These are phyloP conservation scores for Linepithema humile DNA, from an alignment of 1,140 invertebrate genomes.

Conservation along the genomic window DNA sequence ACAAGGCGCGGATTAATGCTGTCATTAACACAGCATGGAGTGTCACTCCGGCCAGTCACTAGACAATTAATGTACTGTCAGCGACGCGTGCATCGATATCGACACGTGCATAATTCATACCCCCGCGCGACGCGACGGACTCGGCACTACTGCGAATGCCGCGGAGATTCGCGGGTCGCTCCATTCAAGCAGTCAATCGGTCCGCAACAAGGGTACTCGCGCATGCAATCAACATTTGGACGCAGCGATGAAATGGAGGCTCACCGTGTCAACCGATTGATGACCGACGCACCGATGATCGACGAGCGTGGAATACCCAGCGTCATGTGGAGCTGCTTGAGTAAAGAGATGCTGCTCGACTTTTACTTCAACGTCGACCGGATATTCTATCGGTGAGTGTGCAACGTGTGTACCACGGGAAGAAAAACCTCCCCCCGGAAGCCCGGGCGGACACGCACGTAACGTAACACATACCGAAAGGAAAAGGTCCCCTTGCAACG, in stretches of 20 bases:
- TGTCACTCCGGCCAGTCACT: no score
- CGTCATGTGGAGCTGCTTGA: slow-evolving; percentile 61
- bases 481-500: no score
- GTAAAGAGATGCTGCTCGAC: slow-evolving; percentile 61
- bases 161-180: no score
- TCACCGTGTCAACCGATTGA: not conserved
- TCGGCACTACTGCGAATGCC: no score
- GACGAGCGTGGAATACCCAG: not conserved
- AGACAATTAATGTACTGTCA: no score
- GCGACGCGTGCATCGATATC: no score
- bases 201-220: slow-evolving; percentile 7
- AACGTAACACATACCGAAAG: not conserved
- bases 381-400: slow-evolving; percentile 79
- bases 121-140: no score
- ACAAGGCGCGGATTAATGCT: no score
- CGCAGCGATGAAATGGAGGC: slow-evolving; percentile 35
- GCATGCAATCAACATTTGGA: slow-evolving; percentile 43
- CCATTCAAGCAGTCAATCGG: not conserved
- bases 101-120: no score
- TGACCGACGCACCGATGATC: not conserved
- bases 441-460: not conserved
- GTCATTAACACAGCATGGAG: no score
- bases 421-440: not conserved
- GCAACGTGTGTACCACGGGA: not conserved
- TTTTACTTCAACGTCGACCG: slow-evolving; percentile 74